A percentile compares a stretch with the other conserved stretches of the same genome.
Evolutionary conservation across 2,888 invertebrate genomes (phyloP).

Genomic region (Sinopyrophorus schimmeli): DNA sequence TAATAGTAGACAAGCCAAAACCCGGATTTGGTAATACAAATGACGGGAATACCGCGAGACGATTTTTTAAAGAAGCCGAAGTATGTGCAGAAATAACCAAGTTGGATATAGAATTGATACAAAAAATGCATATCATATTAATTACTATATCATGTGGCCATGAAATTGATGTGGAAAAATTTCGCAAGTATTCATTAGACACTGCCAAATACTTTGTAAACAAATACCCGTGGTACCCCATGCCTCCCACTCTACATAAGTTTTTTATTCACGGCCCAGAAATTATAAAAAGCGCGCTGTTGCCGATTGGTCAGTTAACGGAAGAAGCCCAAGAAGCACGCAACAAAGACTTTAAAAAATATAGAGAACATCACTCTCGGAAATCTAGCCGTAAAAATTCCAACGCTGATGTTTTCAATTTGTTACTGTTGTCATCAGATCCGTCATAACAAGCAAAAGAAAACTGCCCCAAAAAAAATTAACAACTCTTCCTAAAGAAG

Average conservation of each 20-base stretch:
- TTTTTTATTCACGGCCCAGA: slow-evolving; percentile 27
- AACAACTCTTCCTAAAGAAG: background rate
- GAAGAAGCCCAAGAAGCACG: slow-evolving; percentile 1
- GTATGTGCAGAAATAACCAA: slow-evolving; percentile 25
- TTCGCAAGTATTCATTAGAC: slow-evolving; percentile 18
- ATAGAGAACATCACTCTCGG: slow-evolving; percentile 9
- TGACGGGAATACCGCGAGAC: slow-evolving; percentile 25
- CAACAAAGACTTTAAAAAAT: slow-evolving; percentile 13
- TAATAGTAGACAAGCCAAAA: slow-evolving; percentile 4
- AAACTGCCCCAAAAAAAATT: slow-evolving; percentile 4
- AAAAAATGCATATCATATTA: slow-evolving; percentile 27
- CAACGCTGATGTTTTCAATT: slow-evolving; percentile 32
- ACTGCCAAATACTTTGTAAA: slow-evolving; percentile 22
- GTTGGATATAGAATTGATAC: slow-evolving; percentile 17
- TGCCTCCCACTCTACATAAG: slow-evolving; percentile 23
- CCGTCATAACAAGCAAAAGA: slow-evolving; percentile 5
- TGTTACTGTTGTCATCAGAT: background rate
- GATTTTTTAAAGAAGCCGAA: slow-evolving; percentile 20
- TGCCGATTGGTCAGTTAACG: slow-evolving; percentile 23
- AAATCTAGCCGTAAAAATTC: slow-evolving; percentile 24
- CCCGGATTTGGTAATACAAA: slow-evolving; percentile 27
- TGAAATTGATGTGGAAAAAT: slow-evolving; percentile 22
- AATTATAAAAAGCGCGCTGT: slow-evolving; percentile 18
- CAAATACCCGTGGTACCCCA: slow-evolving; percentile 17
- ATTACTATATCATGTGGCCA: slow-evolving; percentile 22